Evolutionary conservation across 1,140 invertebrate species (phyloP).

Genomic region (Paraescarpia echinospica): DNA sequence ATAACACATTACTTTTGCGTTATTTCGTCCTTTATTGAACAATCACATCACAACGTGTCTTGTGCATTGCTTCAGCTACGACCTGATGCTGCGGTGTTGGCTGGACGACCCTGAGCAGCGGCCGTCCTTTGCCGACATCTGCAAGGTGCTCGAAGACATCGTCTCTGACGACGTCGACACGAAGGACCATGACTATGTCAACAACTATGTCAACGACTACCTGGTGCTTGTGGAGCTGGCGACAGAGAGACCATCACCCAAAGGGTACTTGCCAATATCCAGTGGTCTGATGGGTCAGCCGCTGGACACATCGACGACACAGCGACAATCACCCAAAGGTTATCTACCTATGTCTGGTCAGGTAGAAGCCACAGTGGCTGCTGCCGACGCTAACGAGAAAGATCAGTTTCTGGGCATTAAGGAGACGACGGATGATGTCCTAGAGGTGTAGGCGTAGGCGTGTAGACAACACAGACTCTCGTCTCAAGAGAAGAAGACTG

Average conservation of each 20-base stretch:
- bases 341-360: not conserved
- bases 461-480: not conserved
- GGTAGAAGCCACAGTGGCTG: not conserved
- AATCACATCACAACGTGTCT: too few species aligned
- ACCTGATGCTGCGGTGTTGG: not conserved
- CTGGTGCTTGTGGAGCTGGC: not conserved
- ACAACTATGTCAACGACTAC: not conserved
- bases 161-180: not conserved
- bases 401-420: not conserved
- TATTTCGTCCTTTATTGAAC: too few species aligned
- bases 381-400: not conserved
- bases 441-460: not conserved
- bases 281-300: not conserved
- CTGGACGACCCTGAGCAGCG: conserved; percentile 2
- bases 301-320: not conserved
- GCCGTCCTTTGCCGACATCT: not conserved
- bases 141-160: not conserved
- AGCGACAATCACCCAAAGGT: not conserved
- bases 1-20: too few species aligned
- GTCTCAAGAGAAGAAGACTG: not conserved
- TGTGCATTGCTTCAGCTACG: too few species aligned
- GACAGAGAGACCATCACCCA: not conserved
- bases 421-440: not conserved
- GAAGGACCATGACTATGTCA: not conserved
- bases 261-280: not conserved